phyloP scores from a whole-genome alignment of 2,888 invertebrate species.

The Oscheius sp. region DNA sequence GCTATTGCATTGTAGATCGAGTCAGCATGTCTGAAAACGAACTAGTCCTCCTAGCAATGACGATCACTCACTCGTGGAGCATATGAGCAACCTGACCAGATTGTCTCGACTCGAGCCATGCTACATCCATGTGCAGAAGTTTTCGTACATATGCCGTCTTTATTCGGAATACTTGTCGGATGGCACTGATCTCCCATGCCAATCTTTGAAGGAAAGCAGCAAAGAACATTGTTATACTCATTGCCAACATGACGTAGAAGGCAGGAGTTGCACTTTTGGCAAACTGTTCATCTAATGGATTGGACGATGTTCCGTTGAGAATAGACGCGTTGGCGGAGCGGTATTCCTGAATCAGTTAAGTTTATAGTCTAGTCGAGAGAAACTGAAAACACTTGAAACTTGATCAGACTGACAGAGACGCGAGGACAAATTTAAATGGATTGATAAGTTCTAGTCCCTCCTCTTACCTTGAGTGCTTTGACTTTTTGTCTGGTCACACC shows the following conservation, averaged over 20 bases:
- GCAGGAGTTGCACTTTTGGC: slow-evolving; percentile 63
- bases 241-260: slow-evolving; percentile 65
- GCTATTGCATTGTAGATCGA: slow-evolving; percentile 71
- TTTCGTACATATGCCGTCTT: slow-evolving; percentile 69
- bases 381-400: too few relatives aligned
- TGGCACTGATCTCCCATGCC: slow-evolving; percentile 69
- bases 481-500: too few relatives aligned
- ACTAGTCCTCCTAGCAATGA: background rate
- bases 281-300: slow-evolving; percentile 58
- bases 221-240: slow-evolving; percentile 67
- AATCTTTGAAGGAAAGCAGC: slow-evolving; percentile 70
- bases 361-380: background rate
- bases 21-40: slow-evolving; percentile 67
- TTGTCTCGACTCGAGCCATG: slow-evolving; percentile 71
- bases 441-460: too few relatives aligned
- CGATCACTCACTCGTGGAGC: slow-evolving; percentile 67
- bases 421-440: too few relatives aligned
- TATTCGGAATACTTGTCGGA: slow-evolving; percentile 68
- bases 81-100: slow-evolving; percentile 70
- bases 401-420: too few relatives aligned
- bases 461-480: too few relatives aligned
- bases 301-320: slow-evolving; percentile 17
- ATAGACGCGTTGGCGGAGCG: slow-evolving; percentile 15
- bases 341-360: slow-evolving; percentile 18
- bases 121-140: slow-evolving; percentile 71